Evolutionary conservation across 2,797 vertebrate genomes (phyloP), one percentile per base, ranked within the genome.

Genomic region (Melopsittacus undulatus): DNA sequence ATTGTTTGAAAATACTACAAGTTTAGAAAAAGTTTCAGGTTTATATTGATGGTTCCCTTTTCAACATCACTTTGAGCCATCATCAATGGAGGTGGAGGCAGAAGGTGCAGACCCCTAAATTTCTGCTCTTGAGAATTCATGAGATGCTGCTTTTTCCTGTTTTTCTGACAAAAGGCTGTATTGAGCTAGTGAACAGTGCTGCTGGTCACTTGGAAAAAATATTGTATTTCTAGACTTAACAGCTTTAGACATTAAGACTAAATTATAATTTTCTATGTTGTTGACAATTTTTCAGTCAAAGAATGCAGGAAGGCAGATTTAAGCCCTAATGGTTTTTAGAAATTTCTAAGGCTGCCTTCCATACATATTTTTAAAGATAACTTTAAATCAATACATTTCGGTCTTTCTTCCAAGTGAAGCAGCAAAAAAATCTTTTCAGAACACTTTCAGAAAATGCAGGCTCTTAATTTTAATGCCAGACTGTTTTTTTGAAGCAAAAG

Each of bases 401-500:
- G 9, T 57, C 9, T 66, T 86, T 80, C 19, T 75, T 80, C 21
- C 18, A 89, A 87, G 77, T 13, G 29, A 61, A 77, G 26, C 6
- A 6, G 0, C 2, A 74, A 93, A 43, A 2, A 77, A 56, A 9
- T 36, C 54, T 87, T 85, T 91, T 46, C 13, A 66, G 15, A 82
- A 70, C 21, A 13, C 22, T 51, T n/a, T 14, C 16, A 64, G 13
- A 42, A 91, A 22, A 3, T 69, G 42, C 30, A 7, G 87, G 11
- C 23, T 94, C 49, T 79, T 61, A 80, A 10, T 69, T 89, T 92
- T 92, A 75, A 42, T 79, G 23, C 30, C 27, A 81, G 62, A 22
- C 23, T 67, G 2, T 82, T 89, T 95, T 95, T 84, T 22, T 81
- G 69, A 93, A n/a, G 43, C 27, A 76, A 94, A 94, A 95, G 32